A percentile compares a stretch with the other conserved stretches of the same genome.
Conservation (phyloP, 1,140 invertebrate genomes). For the Orchestia grillus region DNA sequence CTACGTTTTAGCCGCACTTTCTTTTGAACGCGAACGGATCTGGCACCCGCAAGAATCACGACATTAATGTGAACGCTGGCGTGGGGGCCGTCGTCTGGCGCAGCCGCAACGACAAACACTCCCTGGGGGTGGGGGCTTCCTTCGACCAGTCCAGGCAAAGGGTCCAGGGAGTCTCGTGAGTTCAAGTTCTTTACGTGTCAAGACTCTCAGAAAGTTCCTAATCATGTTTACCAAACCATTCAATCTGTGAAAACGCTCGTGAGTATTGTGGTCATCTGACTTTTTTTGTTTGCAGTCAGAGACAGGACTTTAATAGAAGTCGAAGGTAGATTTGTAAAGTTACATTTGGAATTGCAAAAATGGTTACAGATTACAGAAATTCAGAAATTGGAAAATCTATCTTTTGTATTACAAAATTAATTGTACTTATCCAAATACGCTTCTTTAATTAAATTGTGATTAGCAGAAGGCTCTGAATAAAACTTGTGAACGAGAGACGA, state of each 20-base stretch:
- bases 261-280: not conserved
- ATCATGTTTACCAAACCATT: too few species aligned
- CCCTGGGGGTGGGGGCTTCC: slow-evolving; percentile 34
- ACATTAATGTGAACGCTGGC: slow-evolving; percentile 53
- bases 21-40: slow-evolving; percentile 37
- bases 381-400: too few species aligned
- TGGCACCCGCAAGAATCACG: slow-evolving; percentile 13
- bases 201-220: too few species aligned
- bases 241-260: too few species aligned
- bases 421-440: too few species aligned
- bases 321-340: not conserved
- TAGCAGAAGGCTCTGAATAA: too few species aligned
- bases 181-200: not conserved
- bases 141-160: not conserved
- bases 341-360: not conserved
- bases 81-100: slow-evolving; percentile 39
- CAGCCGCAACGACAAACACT: slow-evolving; percentile 28
- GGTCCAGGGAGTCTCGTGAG: not conserved
- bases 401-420: too few species aligned
- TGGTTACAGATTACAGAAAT: too few species aligned
- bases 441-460: too few species aligned
- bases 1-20: not conserved
- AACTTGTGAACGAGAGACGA: too few species aligned
- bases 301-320: not conserved
- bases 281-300: not conserved